phyloP scores from a whole-genome alignment of 35 echinoderm and acorn worm species.

The Heliocidaris tuberculata region DNA sequence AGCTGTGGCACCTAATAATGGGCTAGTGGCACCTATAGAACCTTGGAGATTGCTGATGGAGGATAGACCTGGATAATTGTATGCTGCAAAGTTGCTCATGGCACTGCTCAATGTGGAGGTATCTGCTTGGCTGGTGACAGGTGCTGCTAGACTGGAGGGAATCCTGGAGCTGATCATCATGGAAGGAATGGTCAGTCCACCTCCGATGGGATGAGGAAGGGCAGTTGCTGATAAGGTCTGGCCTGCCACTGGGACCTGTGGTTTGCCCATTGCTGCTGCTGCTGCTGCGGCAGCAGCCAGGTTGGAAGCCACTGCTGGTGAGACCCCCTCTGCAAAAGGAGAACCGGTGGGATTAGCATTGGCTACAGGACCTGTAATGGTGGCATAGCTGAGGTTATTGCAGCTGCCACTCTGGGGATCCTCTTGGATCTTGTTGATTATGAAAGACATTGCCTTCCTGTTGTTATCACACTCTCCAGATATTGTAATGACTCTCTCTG shows the following conservation, averaged over 20 bases:
- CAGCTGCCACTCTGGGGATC: conserved; percentile 99
- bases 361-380: conserved; percentile 89
- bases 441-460: conserved; percentile 94
- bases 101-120: conserved; percentile 65
- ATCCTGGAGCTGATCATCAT: conserved; percentile 49
- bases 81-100: conserved; percentile 60
- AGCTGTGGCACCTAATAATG: conserved; percentile 80
- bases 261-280: conserved; percentile 38
- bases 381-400: conserved; percentile 98
- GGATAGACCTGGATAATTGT: conserved; percentile 58
- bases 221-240: conserved; percentile 17
- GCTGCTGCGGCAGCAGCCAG: conserved; percentile 42
- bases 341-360: conserved; percentile 98
- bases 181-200: conserved; percentile 58
- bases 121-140: conserved; percentile 18
- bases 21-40: conserved; percentile 68
- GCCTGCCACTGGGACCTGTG: conserved; percentile 28
- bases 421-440: conserved; percentile 93
- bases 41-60: conserved; percentile 49
- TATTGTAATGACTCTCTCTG: conserved; percentile 92
- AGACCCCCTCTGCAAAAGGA: conserved; percentile 86
- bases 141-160: conserved; percentile 57
- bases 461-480: conserved; percentile 80
- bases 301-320: conserved; percentile 71
- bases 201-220: conserved; percentile 28